These are phyloP conservation scores for Aphis craccivora DNA, from an alignment of 1,140 invertebrate genomes.

Conservation along the genomic window DNA sequence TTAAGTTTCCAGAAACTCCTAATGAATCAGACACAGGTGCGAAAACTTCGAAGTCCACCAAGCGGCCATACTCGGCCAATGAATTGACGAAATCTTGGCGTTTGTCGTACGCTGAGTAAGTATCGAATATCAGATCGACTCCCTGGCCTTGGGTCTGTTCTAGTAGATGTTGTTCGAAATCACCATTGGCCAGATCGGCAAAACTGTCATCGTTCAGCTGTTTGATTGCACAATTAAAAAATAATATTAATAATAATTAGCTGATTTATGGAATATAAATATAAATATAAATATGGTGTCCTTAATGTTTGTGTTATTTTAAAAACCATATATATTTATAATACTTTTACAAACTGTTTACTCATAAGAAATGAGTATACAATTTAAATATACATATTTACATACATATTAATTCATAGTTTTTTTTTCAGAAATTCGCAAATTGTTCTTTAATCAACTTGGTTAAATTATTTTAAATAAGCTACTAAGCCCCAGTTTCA, in stretches of 20 bases:
- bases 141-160: conserved; percentile 47
- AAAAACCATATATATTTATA: background rate
- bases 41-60: conserved; percentile 35
- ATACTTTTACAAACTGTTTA: too few species aligned
- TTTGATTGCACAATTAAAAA: background rate
- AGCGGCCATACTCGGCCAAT: conserved; percentile 17
- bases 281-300: too few species aligned
- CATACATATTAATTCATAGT: background rate
- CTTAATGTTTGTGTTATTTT: background rate
- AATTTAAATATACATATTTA: background rate
- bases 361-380: background rate
- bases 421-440: too few species aligned
- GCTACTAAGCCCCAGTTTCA: too few species aligned
- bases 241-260: background rate
- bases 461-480: too few species aligned
- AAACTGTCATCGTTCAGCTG: conserved; percentile 44
- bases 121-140: conserved; percentile 57
- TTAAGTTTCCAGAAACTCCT: conserved; percentile 37
- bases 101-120: conserved; percentile 14
- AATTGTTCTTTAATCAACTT: too few species aligned
- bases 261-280: background rate
- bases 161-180: conserved; percentile 50
- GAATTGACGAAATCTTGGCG: conserved; percentile 45
- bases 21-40: conserved; percentile 22
- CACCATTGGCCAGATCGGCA: conserved; percentile 22